phyloP scores from a whole-genome alignment of 2,797 vertebrate species.

The Anguilla marmorata region DNA sequence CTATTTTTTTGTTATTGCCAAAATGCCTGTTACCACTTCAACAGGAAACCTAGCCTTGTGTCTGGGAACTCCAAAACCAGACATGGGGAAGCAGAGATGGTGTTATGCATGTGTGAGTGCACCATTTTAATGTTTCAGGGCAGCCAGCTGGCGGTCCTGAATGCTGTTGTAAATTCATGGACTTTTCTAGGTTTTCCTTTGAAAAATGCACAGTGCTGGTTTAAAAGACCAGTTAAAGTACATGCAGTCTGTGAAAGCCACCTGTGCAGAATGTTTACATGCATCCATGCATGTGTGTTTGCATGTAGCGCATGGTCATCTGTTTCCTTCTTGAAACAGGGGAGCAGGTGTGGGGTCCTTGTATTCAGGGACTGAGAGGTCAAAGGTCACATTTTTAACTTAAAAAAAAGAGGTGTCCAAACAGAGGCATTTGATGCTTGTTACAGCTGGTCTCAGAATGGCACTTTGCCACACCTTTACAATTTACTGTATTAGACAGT shows the following conservation, averaged over 20 bases:
- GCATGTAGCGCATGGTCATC: neutral
- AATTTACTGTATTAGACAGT: neutral
- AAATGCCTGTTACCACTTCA: constrained; percentile 44
- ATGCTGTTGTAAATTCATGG: constrained; percentile 49
- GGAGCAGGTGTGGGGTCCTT: constrained; percentile 55
- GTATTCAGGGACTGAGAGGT: constrained; percentile 45
- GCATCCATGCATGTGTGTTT: constrained; percentile 34
- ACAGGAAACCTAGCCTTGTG: constrained; percentile 20
- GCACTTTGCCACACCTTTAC: constrained; percentile 44
- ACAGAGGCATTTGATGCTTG: constrained; percentile 19
- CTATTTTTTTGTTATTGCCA: constrained; percentile 59
- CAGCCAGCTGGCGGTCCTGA: constrained; percentile 53
- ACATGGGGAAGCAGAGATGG: constrained; percentile 49
- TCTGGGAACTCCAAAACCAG: constrained; percentile 46
- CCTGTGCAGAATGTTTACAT: constrained; percentile 10
- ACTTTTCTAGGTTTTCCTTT: constrained; percentile 49
- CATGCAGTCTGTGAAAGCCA: constrained; percentile 47
- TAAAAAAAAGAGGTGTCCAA: constrained; percentile 41
- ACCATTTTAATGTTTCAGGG: constrained; percentile 23
- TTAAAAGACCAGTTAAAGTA: constrained; percentile 57
- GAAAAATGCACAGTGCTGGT: constrained; percentile 55
- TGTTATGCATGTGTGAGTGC: constrained; percentile 26
- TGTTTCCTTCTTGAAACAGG: constrained; percentile 35
- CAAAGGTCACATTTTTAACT: constrained; percentile 48
- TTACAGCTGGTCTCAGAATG: constrained; percentile 44